These are phyloP conservation scores for Oxystoma pomonae DNA, from an alignment of 2,888 invertebrate genomes.

Conservation along the genomic window DNA sequence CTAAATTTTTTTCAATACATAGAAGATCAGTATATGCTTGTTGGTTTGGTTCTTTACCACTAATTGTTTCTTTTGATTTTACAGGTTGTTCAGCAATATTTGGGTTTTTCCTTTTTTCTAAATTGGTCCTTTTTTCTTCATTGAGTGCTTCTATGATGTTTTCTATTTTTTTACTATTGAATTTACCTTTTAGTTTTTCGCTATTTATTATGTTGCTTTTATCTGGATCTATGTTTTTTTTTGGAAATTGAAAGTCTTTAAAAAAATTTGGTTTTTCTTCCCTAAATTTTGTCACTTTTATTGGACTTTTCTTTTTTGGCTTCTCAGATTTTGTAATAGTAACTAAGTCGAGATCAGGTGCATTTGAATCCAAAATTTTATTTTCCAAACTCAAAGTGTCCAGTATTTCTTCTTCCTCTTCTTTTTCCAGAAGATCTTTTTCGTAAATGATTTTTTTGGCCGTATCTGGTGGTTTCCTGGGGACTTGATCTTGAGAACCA, in stretches of 20 bases:
- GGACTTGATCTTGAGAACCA: background rate
- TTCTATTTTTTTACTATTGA: background rate
- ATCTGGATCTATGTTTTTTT: background rate
- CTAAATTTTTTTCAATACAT: background rate
- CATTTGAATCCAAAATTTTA: background rate
- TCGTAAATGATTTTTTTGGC: background rate
- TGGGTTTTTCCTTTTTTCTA: too few species aligned
- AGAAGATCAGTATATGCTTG: background rate
- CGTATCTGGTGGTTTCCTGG: background rate
- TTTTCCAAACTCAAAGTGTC: background rate
- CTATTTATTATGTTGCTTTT: too few species aligned
- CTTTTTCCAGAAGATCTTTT: background rate
- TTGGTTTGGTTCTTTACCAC: background rate
- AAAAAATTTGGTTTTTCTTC: background rate
- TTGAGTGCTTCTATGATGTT: background rate
- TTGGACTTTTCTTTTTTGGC: background rate
- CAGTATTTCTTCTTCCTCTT: background rate
- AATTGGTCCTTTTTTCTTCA: background rate
- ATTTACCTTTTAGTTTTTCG: background rate
- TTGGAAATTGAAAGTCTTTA: background rate
- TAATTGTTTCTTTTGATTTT: background rate
- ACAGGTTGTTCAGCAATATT: background rate
- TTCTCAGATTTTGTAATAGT: background rate
- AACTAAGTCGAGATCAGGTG: background rate
- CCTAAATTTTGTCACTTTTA: background rate